These are phyloP conservation scores for Tolypeutes matacus DNA, from an alignment of 2,797 vertebrate genomes.

Conservation along the genomic window DNA sequence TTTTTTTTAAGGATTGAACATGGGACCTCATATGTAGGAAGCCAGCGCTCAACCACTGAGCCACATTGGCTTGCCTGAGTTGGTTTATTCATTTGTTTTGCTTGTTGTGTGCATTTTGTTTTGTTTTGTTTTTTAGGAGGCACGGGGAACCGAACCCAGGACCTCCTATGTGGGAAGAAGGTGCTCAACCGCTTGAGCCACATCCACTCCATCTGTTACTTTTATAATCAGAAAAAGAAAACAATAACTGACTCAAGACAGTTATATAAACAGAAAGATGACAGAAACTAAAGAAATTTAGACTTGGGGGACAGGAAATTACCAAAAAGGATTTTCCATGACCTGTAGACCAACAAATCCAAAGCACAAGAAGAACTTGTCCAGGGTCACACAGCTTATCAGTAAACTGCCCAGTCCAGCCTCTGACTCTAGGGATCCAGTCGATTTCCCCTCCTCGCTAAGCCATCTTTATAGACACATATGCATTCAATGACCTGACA, in stretches of 20 bases:
- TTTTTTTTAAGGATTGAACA: too few species aligned
- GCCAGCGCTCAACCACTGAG: too few species aligned
- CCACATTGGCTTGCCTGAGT: too few species aligned
- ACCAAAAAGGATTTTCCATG: not conserved
- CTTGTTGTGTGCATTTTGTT: too few species aligned
- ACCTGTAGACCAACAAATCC: not conserved
- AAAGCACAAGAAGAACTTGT: not conserved
- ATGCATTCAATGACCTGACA: not conserved
- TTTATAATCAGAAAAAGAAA: not conserved
- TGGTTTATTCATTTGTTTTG: too few species aligned
- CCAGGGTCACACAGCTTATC: not conserved
- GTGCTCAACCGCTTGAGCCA: too few species aligned
- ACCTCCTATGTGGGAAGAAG: too few species aligned
- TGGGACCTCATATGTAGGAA: too few species aligned
- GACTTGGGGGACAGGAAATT: not conserved
- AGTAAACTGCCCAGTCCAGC: not conserved
- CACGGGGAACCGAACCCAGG: too few species aligned
- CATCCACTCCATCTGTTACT: too few species aligned
- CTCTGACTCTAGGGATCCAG: not conserved
- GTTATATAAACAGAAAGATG: not conserved
- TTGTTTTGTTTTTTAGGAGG: too few species aligned
- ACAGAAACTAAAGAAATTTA: not conserved
- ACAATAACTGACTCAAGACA: not conserved
- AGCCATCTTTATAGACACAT: not conserved
- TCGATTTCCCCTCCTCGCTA: not conserved